phyloP scores from a whole-genome alignment of 2,888 invertebrate species.

The Drosophila yooni region DNA sequence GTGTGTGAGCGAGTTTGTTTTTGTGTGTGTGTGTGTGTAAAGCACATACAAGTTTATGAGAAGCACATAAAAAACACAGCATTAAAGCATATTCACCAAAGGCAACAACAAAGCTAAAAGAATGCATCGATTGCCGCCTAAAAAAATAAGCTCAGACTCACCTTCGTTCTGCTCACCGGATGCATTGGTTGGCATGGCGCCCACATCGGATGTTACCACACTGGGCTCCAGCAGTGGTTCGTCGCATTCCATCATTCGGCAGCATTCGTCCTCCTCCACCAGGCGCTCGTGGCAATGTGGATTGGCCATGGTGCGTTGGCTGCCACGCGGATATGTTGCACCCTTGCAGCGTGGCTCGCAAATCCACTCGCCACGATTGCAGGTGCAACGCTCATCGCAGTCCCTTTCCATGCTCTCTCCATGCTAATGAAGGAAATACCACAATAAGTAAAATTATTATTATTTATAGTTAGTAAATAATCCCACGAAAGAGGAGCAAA shows the following conservation, averaged over 20 bases:
- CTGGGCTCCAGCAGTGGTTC: conserved; percentile 84
- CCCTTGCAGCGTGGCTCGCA: conserved; percentile 90
- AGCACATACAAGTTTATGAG: conserved; percentile 55
- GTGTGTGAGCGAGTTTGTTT: conserved; percentile 14
- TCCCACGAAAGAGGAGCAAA: not conserved
- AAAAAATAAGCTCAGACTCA: conserved; percentile 37
- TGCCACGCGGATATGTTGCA: conserved; percentile 89
- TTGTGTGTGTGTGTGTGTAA: conserved; percentile 37
- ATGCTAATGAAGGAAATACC: conserved; percentile 83
- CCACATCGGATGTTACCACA: conserved; percentile 44
- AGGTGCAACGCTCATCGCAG: conserved; percentile 92
- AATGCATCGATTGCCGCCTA: conserved; percentile 9
- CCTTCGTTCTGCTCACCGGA: conserved; percentile 56
- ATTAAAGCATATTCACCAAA: conserved; percentile 58
- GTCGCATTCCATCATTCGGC: conserved; percentile 89
- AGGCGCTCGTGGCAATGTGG: conserved; percentile 90
- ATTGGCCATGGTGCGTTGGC: conserved; percentile 87
- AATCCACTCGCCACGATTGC: conserved; percentile 89
- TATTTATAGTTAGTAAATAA: not conserved
- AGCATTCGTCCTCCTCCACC: conserved; percentile 89
- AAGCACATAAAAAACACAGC: conserved; percentile 66
- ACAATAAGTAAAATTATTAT: not conserved
- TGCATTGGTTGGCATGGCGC: conserved; percentile 9
- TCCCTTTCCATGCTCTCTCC: conserved; percentile 90
- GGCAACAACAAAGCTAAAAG: conserved; percentile 43